Percentiles rank a stretch among this genome's conserved stretches.
Conservation (phyloP, 2,113 vertebrate species). For the Serilophus lunatus region DNA sequence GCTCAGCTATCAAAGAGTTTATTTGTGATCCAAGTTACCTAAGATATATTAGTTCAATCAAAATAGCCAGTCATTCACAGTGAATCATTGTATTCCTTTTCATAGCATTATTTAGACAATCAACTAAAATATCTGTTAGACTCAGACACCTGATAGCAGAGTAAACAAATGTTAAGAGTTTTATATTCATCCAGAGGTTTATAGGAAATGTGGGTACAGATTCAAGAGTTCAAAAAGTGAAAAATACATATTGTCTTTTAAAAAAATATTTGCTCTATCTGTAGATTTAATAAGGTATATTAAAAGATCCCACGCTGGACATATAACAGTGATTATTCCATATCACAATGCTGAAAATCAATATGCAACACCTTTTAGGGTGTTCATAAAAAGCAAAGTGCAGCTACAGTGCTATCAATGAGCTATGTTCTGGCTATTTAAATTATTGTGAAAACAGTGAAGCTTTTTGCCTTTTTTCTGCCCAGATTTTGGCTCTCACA, state of each 20-base stretch:
- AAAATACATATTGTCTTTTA: background rate
- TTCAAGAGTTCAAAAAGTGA: background rate
- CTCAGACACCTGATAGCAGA: background rate
- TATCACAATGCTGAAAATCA: background rate
- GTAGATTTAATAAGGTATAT: background rate
- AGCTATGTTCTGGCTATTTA: background rate
- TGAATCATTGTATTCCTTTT: background rate
- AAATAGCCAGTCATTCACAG: background rate
- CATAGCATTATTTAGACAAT: background rate
- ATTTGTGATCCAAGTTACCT: background rate
- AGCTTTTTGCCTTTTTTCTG: background rate
- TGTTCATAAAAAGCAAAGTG: background rate
- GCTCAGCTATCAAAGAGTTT: background rate
- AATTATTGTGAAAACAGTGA: background rate
- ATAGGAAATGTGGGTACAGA: background rate
- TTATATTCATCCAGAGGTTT: background rate
- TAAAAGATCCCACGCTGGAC: background rate
- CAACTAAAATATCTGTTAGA: background rate
- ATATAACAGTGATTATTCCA: background rate
- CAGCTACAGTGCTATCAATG: background rate
- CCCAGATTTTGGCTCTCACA: background rate
- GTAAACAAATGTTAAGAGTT: background rate
- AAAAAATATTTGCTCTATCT: background rate
- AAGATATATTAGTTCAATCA: background rate
- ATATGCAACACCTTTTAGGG: background rate